Evolutionary conservation across 1,140 invertebrate species (phyloP), one percentile per base, ranked within the genome.

Genomic region (Drosophila obscura): DNA sequence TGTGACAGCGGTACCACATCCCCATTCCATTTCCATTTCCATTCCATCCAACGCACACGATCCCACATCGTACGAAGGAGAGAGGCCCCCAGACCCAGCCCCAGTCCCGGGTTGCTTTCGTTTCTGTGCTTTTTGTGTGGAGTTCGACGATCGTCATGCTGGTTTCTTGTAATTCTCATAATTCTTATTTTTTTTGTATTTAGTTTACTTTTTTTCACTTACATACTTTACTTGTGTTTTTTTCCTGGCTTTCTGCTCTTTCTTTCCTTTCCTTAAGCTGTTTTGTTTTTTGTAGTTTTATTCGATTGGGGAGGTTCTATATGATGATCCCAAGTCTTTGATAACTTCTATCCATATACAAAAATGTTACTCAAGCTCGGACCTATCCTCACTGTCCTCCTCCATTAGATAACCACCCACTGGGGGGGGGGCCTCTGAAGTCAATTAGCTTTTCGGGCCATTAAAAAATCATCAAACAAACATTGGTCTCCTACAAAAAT

Each of bases 91-190:
- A 39, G 35, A 4, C 9, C 43, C 3, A 59, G 52, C 28, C 55
- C 24, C 41, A 53, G 35, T 41, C 19, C 31, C 43, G 63, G 67
- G 62, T 48, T 49, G 62, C 49, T 56, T 56, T 51, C 66, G 66
- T 69, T 77, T 71, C 62, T 56, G 15, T 31, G 15, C 31, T 31
- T 79, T 72, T 83, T 67, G 11, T 35, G 9, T 5, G 35, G 80
- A 46, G 84, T 89, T 88, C 84, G 83, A 74, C 80, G 80, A 67
- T 88, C 83, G 83, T 88, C 84, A 88, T 88, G 83, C 83, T 80
- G 80, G 83, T 77, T 88, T 88, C 80, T 71, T 84, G 68, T 67
- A 66, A 87, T 85, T 61, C 59, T 71, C 63, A 83, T 73, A 79
- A 60, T 88, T 64, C 48, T 73, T 15, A 15, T 41, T 49, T 35